Conservation (phyloP, 1,140 invertebrate species). For the Akabosia matsudoensis region DNA sequence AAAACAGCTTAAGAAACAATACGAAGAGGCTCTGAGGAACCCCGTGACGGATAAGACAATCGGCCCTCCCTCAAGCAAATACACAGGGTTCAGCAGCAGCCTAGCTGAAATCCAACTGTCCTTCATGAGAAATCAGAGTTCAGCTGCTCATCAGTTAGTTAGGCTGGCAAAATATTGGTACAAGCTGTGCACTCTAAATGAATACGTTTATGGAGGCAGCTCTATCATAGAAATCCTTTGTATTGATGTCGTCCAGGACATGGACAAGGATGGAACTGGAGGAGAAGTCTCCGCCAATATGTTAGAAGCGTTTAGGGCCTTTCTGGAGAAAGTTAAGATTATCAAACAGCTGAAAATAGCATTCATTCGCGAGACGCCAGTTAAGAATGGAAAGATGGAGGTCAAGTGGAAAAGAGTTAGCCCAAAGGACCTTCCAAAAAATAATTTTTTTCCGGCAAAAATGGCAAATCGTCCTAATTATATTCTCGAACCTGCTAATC, state of each 20-base stretch:
- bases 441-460: background rate
- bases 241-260: background rate
- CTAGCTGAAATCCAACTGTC: background rate
- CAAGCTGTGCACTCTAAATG: background rate
- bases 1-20: background rate
- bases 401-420: background rate
- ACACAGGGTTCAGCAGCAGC: background rate
- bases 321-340: background rate
- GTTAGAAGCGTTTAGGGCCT: background rate
- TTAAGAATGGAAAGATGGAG: no score
- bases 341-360: background rate
- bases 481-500: background rate
- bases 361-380: background rate
- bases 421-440: background rate
- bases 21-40: background rate
- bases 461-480: background rate
- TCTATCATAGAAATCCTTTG: constrained; percentile 1
- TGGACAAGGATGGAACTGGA: background rate
- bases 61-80: background rate
- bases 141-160: background rate
- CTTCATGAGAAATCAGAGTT: background rate
- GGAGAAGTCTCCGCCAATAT: background rate
- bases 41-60: background rate
- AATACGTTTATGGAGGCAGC: constrained; percentile 1
- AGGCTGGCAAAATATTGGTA: constrained; percentile 3